phyloP scores from a whole-genome alignment of 2,888 invertebrate genomes.

The Elegia similella region DNA sequence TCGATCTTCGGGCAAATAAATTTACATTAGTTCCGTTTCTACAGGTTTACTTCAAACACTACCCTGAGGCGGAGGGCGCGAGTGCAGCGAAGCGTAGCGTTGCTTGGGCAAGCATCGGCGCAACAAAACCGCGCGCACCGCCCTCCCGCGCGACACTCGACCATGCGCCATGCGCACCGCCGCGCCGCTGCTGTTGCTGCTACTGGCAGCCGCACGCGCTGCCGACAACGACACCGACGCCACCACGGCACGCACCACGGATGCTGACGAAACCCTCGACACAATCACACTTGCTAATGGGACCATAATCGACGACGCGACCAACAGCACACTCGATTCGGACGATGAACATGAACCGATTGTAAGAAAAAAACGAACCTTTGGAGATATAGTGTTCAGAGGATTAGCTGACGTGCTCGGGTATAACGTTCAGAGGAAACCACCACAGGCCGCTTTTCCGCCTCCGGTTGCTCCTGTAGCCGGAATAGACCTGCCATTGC shows the following conservation, averaged over 20 bases:
- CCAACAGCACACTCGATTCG: constrained; percentile 44
- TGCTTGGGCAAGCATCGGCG: constrained; percentile 56
- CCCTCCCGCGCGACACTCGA: constrained; percentile 62
- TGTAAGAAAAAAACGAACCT: constrained; percentile 73
- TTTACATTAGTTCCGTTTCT: constrained; percentile 6
- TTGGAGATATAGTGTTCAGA: constrained; percentile 74
- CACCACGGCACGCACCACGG: constrained; percentile 14
- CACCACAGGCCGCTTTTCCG: constrained; percentile 60
- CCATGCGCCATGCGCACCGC: constrained; percentile 66
- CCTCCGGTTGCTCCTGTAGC: constrained; percentile 71
- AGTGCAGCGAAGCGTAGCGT: constrained; percentile 42
- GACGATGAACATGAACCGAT: constrained; percentile 59
- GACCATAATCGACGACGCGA: constrained; percentile 27
- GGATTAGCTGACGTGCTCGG: constrained; percentile 77
- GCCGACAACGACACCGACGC: constrained; percentile 33
- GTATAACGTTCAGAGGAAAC: constrained; percentile 64
- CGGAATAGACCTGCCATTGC: constrained; percentile 62
- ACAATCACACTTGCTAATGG: constrained; percentile 32
- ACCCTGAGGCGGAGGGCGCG: constrained; percentile 19
- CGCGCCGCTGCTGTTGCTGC: constrained; percentile 44
- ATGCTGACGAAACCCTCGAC: constrained; percentile 15
- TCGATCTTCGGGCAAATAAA: not conserved
- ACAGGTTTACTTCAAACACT: constrained; percentile 18
- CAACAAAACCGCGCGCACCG: constrained; percentile 64
- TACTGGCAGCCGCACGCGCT: constrained; percentile 36